These are phyloP conservation scores for Metallyticus violacea DNA, from an alignment of 2,888 invertebrate species.

Conservation along the genomic window DNA sequence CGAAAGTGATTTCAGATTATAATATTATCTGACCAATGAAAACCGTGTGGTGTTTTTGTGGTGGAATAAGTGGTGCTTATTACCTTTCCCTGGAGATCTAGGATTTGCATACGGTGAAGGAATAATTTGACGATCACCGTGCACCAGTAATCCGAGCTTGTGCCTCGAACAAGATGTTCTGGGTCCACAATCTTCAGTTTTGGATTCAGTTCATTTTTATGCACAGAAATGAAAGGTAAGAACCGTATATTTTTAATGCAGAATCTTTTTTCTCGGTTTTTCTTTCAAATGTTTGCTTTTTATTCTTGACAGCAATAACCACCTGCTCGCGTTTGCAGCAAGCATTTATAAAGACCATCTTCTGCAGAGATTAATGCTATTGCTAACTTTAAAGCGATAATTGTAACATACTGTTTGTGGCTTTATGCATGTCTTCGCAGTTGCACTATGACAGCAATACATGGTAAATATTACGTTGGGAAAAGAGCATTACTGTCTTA, in stretches of 20 bases:
- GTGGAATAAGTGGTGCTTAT: background rate
- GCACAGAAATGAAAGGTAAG: background rate
- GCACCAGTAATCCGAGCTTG: background rate
- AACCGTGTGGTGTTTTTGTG: background rate
- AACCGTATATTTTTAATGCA: background rate
- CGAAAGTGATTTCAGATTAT: background rate
- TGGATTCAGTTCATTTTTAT: background rate
- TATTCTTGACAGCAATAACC: too few relatives aligned
- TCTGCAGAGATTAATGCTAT: too few relatives aligned
- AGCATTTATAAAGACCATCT: too few relatives aligned
- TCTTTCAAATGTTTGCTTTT: too few relatives aligned
- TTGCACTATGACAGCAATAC: too few relatives aligned
- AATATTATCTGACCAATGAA: background rate
- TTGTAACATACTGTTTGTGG: too few relatives aligned
- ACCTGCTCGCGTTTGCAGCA: too few relatives aligned
- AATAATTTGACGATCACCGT: background rate
- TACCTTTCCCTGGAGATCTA: background rate
- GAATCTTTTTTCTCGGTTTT: too few relatives aligned
- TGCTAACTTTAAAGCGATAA: too few relatives aligned
- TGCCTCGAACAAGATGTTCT: background rate
- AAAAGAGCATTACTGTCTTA: too few relatives aligned
- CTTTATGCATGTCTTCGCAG: too few relatives aligned
- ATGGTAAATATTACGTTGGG: too few relatives aligned
- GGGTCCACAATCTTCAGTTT: background rate
- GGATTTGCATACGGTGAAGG: background rate